Percentiles rank a stretch among this genome's conserved stretches.
Conservation (phyloP, 2,797 vertebrate genomes). For the Pantherophis vulpinus region DNA sequence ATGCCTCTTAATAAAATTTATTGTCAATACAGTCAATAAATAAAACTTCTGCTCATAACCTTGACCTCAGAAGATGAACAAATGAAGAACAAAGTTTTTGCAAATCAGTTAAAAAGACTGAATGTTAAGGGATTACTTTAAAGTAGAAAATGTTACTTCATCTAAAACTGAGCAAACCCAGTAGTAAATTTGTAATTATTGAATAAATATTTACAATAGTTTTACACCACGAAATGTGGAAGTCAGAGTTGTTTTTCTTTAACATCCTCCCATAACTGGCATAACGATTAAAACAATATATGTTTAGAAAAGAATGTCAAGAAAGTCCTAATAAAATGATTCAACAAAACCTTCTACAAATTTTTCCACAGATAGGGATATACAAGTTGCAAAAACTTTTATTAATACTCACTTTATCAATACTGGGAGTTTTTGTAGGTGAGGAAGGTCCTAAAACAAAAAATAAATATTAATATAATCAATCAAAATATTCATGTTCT, state of each 20-base stretch:
- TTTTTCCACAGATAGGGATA: slow-evolving; percentile 4
- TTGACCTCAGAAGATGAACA: not conserved
- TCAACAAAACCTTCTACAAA: not conserved
- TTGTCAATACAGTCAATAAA: not conserved
- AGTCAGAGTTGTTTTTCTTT: not conserved
- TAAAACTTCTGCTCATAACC: not conserved
- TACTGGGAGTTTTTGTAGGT: slow-evolving; percentile 86
- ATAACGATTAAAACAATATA: not conserved
- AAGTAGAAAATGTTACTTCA: not conserved
- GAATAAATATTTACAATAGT: not conserved
- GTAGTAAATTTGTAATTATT: not conserved
- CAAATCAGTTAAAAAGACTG: not conserved
- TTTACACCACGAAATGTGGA: not conserved
- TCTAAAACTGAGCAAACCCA: not conserved
- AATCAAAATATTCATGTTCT: slow-evolving; percentile 1
- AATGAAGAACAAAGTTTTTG: not conserved
- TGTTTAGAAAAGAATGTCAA: not conserved
- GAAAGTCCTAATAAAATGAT: not conserved
- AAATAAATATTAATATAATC: slow-evolving; percentile 38
- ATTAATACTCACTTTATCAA: not conserved
- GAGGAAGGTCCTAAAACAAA: slow-evolving; percentile 87
- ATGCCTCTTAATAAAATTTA: not conserved
- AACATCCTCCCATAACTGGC: not conserved
- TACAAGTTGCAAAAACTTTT: slow-evolving; percentile 1
- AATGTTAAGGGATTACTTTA: not conserved